These are phyloP conservation scores for Tapirus terrestris DNA, from an alignment of 2,113 vertebrate genomes.

Conservation along the genomic window DNA sequence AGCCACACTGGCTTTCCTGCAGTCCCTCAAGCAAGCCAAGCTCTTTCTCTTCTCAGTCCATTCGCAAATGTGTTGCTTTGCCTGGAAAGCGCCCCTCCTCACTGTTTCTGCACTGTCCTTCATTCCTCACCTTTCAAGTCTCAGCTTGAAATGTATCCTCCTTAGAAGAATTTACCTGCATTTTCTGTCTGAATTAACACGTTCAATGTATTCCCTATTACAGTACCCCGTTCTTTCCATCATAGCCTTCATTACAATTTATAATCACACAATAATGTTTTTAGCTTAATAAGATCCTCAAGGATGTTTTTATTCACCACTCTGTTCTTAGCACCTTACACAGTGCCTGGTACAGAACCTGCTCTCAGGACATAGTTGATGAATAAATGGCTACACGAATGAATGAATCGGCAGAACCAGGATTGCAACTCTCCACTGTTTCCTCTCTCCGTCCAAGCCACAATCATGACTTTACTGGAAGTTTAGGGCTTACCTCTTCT, in stretches of 20 bases:
- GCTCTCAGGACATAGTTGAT: neutral
- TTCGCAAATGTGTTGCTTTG: neutral
- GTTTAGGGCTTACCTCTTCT: slow-evolving; percentile 16
- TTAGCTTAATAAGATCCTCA: neutral
- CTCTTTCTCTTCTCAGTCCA: neutral
- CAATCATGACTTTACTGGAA: neutral
- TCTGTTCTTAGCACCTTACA: neutral
- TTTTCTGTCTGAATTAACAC: neutral
- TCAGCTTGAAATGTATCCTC: neutral
- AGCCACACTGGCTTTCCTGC: neutral
- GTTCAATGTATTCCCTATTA: neutral
- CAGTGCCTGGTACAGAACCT: neutral
- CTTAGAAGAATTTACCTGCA: neutral
- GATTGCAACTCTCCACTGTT: neutral
- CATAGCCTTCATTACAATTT: neutral
- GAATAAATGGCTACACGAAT: neutral
- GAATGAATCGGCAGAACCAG: neutral
- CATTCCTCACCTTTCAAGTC: neutral
- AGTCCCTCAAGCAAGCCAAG: neutral
- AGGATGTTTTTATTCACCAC: neutral
- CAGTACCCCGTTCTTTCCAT: neutral
- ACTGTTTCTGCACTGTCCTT: neutral
- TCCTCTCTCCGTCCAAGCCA: neutral
- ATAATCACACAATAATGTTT: neutral
- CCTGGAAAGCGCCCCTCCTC: neutral